Evolutionary conservation across 1,140 invertebrate genomes (phyloP), one percentile per base, ranked within the genome.

Genomic region (Pararge aegeria): DNA sequence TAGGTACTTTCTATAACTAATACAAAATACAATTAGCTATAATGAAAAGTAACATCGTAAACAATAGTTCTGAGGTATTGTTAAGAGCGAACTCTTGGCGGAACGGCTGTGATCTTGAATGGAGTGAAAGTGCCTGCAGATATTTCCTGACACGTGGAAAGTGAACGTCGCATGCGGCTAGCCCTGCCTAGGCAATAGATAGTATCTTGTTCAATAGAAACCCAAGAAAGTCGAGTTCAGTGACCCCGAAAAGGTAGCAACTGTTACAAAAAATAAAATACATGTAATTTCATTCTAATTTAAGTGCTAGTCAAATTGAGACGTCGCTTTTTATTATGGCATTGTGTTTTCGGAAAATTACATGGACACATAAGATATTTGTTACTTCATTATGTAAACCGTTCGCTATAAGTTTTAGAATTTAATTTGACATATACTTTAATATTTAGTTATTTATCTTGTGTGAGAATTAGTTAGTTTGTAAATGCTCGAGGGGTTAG

Each of bases 141-240:
- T 77, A 80, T 82, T 88, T 88, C 85, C 85, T 88, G 78, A 66
- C 77, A 77, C 70, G 73, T 73, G 80, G 83, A 86, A 86, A 88
- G 85, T 88, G 82, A 87, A 74, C 71, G 79, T 69, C 66, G 60
- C 68, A 67, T 73, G 75, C 71, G 70, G 67, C 69, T 68, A 72
- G 71, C 75, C 74, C 73, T 82, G 68, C 68, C 71, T 74, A 74
- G 68, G 65, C 66, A 65, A 77, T 67, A 70, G 73, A 81, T 70
- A 78, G 78, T 81, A 80, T 87, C 77, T 77, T 68, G 79, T 75
- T 76, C 70, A 64, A 64, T 75, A 73, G 67, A 80, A 78, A 80
- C 75, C 67, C 66, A 85, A 75, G 81, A 84, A 84, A 84, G 81
- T 79, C 60, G 60, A 49, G 73, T 61, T 75, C 70, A 68, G 56